These are phyloP conservation scores for Bovichtus variegatus DNA, from an alignment of 2,797 vertebrate genomes.

Conservation along the genomic window DNA sequence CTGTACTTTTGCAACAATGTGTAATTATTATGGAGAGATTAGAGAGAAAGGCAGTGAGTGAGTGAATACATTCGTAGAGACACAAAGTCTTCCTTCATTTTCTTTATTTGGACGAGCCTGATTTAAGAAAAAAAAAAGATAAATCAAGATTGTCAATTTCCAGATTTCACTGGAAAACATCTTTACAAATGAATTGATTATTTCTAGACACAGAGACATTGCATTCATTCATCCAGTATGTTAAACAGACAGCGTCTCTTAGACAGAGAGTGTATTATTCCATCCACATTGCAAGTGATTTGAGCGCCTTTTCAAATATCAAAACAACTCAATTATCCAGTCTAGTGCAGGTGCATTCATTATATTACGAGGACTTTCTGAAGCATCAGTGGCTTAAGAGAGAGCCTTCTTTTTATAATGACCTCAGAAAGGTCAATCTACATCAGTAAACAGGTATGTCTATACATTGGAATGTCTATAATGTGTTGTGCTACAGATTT, in stretches of 20 bases:
- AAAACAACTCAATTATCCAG: constrained; percentile 11
- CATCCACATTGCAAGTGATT: constrained; percentile 25
- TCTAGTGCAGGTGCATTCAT: not conserved
- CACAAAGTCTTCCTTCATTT: not conserved
- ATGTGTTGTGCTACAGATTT: constrained; percentile 42
- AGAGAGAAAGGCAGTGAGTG: not conserved
- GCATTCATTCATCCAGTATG: constrained; percentile 30
- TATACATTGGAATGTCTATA: constrained; percentile 70
- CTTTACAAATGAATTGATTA: constrained; percentile 13
- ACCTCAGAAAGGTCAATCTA: constrained; percentile 17
- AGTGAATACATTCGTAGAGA: not conserved
- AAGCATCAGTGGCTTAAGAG: constrained; percentile 13
- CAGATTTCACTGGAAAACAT: constrained; percentile 38
- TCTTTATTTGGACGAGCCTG: constrained; percentile 59
- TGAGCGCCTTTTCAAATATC: constrained; percentile 2
- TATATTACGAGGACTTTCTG: not conserved
- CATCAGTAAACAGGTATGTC: constrained; percentile 23
- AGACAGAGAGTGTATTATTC: not conserved
- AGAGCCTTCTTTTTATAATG: not conserved
- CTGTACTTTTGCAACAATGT: not conserved
- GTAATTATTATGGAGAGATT: not conserved
- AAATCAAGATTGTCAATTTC: constrained; percentile 53
- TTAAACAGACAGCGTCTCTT: constrained; percentile 30
- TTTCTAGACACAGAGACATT: constrained; percentile 30
- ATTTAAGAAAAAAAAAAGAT: constrained; percentile 22